A percentile compares a stretch with the other conserved stretches of the same genome.
phyloP scores from a whole-genome alignment of 2,113 vertebrate species.

The Dolichotis patagonum region DNA sequence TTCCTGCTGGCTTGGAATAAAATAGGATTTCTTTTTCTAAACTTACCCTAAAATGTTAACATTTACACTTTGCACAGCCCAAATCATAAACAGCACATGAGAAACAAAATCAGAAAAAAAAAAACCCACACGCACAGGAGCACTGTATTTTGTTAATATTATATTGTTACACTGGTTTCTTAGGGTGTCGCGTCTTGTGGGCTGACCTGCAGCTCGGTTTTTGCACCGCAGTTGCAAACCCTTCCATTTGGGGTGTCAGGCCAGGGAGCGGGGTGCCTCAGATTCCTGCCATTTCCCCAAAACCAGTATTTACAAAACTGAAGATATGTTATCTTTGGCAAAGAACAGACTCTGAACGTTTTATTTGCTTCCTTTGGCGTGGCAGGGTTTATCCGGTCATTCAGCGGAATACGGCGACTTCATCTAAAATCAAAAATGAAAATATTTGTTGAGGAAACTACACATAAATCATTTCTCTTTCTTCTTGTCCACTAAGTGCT shows the following conservation, averaged over 20 bases:
- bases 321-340: slow-evolving; percentile 42
- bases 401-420: slow-evolving; percentile 89
- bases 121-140: neutral
- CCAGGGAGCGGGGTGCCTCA: neutral
- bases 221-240: slow-evolving; percentile 39
- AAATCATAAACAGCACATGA: neutral
- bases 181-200: neutral
- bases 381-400: slow-evolving; percentile 75
- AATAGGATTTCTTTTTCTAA: neutral
- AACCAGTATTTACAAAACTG: slow-evolving; percentile 69
- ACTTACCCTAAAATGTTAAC: slow-evolving; percentile 39
- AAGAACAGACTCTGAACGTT: slow-evolving; percentile 61
- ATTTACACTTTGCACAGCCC: neutral
- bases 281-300: slow-evolving; percentile 60
- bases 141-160: slow-evolving; percentile 10
- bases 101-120: slow-evolving; percentile 65
- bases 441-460: slow-evolving; percentile 65
- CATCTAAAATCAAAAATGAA: slow-evolving; percentile 85
- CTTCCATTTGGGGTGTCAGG: neutral
- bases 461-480: neutral
- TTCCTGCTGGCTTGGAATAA: slow-evolving; percentile 30
- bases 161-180: slow-evolving; percentile 62
- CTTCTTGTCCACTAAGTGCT: slow-evolving; percentile 12
- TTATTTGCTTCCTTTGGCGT: slow-evolving; percentile 10
- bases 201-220: slow-evolving; percentile 53